These are phyloP conservation scores for Cheumatopsyche charites DNA, from an alignment of 1,140 invertebrate species.

Conservation along the genomic window DNA sequence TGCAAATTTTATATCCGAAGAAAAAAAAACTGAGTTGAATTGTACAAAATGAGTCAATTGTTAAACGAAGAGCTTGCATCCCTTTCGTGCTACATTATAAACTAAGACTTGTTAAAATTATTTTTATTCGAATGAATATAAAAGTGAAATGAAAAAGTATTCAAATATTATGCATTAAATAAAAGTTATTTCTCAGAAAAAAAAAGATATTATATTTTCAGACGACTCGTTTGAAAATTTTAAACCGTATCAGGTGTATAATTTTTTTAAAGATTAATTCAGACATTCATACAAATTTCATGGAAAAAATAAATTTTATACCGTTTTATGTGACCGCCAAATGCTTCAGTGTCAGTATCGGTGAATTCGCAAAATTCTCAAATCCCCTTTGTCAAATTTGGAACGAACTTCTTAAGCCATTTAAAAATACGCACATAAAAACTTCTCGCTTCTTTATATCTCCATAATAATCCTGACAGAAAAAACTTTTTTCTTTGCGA, in stretches of 20 bases:
- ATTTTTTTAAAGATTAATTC: neutral
- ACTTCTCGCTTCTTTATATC: neutral
- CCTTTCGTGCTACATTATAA: too few relatives aligned
- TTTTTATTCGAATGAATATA: too few relatives aligned
- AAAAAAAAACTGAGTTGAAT: too few relatives aligned
- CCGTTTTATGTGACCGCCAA: neutral
- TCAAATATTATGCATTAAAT: too few relatives aligned
- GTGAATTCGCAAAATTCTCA: conserved; percentile 13
- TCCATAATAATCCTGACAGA: conserved; percentile 1
- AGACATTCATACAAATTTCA: neutral
- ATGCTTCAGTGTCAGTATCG: conserved; percentile 8
- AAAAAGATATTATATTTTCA: too few relatives aligned
- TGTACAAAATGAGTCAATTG: too few relatives aligned
- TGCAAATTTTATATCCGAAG: conserved; percentile 7
- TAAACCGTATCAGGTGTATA: neutral
- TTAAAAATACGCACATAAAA: conserved; percentile 27
- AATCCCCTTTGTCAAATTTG: conserved; percentile 14
- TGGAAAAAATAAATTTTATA: too few relatives aligned
- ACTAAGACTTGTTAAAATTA: too few relatives aligned
- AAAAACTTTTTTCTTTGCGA: neutral
- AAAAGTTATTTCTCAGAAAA: too few relatives aligned
- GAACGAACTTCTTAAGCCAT: conserved; percentile 20
- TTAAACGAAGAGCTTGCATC: too few relatives aligned
- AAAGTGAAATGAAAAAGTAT: too few relatives aligned
- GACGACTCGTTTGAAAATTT: neutral